Evolutionary conservation across 2,113 vertebrate genomes (phyloP), one percentile per base, ranked within the genome.

Genomic region (Indri indri): DNA sequence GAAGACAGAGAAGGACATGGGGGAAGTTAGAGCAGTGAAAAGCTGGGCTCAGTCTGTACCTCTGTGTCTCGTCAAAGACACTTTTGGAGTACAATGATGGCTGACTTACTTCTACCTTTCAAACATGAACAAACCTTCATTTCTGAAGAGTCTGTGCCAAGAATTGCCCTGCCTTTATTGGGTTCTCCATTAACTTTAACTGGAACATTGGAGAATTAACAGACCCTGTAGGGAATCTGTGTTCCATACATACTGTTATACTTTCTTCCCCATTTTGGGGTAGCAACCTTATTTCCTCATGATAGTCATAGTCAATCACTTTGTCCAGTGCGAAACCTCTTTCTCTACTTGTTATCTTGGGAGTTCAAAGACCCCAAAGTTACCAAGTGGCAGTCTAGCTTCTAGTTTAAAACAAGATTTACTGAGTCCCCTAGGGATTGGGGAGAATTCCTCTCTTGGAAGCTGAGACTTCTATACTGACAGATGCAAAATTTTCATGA

Each of bases 261-360:
- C 0, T 63, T 12, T 18, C 8, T 74, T 3, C 5, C 5, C 13
- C 23, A 17, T 27, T 27, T 63, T 91, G 84, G 37, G 84, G 11
- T 13, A 18, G 1, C 25, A 42, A 30, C 25, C 1, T 57, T 20
- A 23, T 52, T 34, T 83, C 47, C 6, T 63, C n/a, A 18, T 59
- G 25, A n/a, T 30, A 32, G 3, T 63, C 16, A 59, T 8, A 18
- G n/a, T 4, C 42, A 65, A 77, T 57, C 74, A 79, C 18, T 16
- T 1, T 23, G 23, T 5, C 1, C 16, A 34, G 7, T 9, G 11
- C 0, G 45, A 14, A 32, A 32, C 0, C 1, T 42, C 42, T 87
- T 34, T 25, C n/a, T 27, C 4, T 76, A 18, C 7, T 16, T 37
- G 9, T 18, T 8, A 42, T 12, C 16, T 42, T 52, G 14, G 50